phyloP scores from a whole-genome alignment of 2,888 invertebrate species.

The Lapara coniferarum region DNA sequence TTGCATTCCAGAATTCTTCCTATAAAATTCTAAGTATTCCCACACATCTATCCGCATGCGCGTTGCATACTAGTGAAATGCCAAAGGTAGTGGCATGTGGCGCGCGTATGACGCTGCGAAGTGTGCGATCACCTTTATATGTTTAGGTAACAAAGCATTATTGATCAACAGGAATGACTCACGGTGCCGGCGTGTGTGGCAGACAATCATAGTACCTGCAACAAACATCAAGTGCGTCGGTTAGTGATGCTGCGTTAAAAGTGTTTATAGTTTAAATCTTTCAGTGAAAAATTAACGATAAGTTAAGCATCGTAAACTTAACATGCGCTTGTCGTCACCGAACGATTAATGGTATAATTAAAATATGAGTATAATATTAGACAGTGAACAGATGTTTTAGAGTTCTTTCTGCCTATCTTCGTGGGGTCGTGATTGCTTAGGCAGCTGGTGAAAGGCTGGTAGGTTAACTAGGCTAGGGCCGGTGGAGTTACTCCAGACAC shows the following conservation, averaged over 20 bases:
- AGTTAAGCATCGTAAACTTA: conserved; percentile 9
- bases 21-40: too few relatives aligned
- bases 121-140: neutral
- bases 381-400: neutral
- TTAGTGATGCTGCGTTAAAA: conserved; percentile 12
- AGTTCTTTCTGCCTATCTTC: too few relatives aligned
- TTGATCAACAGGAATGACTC: conserved; percentile 69
- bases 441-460: too few relatives aligned
- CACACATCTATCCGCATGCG: too few relatives aligned
- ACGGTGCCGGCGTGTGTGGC: conserved; percentile 67
- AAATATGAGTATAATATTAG: too few relatives aligned
- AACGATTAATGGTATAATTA: neutral
- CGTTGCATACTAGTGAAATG: too few relatives aligned
- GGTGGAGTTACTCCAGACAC: too few relatives aligned
- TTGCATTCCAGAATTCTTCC: too few relatives aligned
- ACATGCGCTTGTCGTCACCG: neutral
- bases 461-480: too few relatives aligned
- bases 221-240: conserved; percentile 54
- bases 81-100: too few relatives aligned
- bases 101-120: too few relatives aligned
- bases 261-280: neutral
- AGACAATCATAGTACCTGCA: conserved; percentile 79
- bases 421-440: too few relatives aligned
- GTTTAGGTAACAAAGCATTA: conserved; percentile 59
- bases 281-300: neutral